These are phyloP conservation scores for Pyxicephalus adspersus DNA, from an alignment of 2,113 vertebrate species.

Conservation along the genomic window DNA sequence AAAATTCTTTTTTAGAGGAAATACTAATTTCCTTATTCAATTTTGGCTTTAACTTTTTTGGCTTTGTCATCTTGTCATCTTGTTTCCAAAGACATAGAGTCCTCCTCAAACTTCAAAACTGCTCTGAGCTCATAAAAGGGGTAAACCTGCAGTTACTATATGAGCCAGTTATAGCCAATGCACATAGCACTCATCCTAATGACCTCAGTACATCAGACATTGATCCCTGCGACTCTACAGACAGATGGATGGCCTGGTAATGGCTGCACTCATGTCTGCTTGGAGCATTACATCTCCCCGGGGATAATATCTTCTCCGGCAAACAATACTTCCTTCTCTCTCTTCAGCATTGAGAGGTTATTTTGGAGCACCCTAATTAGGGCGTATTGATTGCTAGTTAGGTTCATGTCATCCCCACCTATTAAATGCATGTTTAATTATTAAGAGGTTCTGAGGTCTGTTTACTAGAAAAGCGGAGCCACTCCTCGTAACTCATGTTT, in stretches of 20 bases:
- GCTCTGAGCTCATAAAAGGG: no score
- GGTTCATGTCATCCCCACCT: conserved; percentile 20
- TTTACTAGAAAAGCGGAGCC: conserved; percentile 8
- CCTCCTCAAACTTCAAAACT: no score
- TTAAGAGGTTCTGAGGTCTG: conserved; percentile 24
- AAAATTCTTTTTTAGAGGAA: no score
- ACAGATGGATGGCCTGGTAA: conserved; percentile 7
- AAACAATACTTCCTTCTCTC: background rate
- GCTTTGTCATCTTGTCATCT: no score
- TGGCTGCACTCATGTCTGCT: background rate
- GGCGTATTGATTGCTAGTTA: conserved; percentile 11
- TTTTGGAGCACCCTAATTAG: conserved; percentile 26
- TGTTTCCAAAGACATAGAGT: no score
- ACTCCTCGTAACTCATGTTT: conserved; percentile 32
- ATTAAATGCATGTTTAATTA: conserved; percentile 40
- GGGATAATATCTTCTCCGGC: conserved; percentile 14
- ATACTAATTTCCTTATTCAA: no score
- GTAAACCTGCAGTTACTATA: no score
- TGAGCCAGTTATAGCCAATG: background rate
- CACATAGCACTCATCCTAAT: background rate
- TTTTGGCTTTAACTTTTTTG: no score
- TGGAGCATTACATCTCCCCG: background rate
- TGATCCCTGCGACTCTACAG: background rate
- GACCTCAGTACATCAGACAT: conserved; percentile 28
- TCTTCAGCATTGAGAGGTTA: conserved; percentile 1